Base-by-base conservation (phyloP, 2,797 vertebrate species). In the Typhlichthys eigenmanni region DNA sequence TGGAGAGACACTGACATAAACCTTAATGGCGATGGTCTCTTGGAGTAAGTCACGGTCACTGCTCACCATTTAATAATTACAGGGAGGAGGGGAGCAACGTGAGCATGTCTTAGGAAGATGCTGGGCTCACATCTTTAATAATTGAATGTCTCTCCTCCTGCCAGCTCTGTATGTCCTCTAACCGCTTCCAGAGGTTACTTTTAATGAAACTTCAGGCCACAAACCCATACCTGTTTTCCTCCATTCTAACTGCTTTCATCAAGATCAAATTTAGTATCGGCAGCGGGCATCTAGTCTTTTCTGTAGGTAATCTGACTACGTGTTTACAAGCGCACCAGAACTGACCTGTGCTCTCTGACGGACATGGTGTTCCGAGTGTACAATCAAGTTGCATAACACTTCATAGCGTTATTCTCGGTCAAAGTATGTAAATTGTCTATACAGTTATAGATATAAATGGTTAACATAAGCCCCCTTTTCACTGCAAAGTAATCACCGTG, bases 191-290 rank as follows among this genome's bases (percentile, higher is more conserved):
- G 84, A 90, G 89, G 89, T 91, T 80, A 78, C 62, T 86, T 87
- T 92, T 93, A 92, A 93, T 92, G 84, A 91, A 81, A 86, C 80
- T 50, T 11, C 52, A 62, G 59, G 51, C 65, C 75, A 85, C 81
- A 82, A 71, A 82, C 78, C 71, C 52, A 79, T 67, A 54, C 75
- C 75, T 85, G 76, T 91, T 86, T 89, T 24, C 75, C 53, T 60
- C 47, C 64, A 81, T 78, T 73, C 71, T 61, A 48, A 60, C 29
- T 53, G 72, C 88, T 94, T 90, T 92, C 91, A 90, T 87, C 90
- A 83, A 81, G 83, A 89, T 86, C 83, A 85, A 89, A 93, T 92
- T 87, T 88, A 72, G 76, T 78, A 79, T 82, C 75, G 51, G 75
- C 45, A 2, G 63, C 57, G 71, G 75, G 83, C 76, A 74, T 85